Evolutionary conservation across 2,113 vertebrate genomes (phyloP), one percentile per base, ranked within the genome.

Genomic region (Nothoprocta perdicaria): DNA sequence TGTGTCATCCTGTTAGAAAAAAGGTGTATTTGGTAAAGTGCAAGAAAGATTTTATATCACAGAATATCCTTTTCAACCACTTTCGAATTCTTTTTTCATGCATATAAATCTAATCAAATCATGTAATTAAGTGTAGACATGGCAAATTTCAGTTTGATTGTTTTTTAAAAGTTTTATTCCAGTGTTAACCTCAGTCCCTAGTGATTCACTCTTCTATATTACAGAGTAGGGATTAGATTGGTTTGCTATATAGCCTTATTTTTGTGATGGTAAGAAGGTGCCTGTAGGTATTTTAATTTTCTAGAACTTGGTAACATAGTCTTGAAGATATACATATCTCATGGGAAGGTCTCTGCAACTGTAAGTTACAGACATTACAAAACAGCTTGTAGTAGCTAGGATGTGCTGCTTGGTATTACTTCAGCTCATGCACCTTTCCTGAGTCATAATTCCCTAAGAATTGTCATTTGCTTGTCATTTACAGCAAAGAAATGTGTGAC

Each of bases 401-500:
- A 62, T 18, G 7, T 38, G 3, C 27, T 86, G 24, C 29, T 85
- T 2, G 1, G 2, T 31, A 61, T 12, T 43, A 12, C 21, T 27
- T 1, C 11, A 22, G 9, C 27, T 29, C n/a, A 8, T 12, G 8
- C 7, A 14, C 5, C 29, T 43, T 43, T 31, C 27, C 19, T 57
- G 33, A 50, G 33, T 10, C 3, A 8, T n/a, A 16, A 6, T 14
- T 24, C 19, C 73, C 9, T 96, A 68, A 92, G 29, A 48, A 31
- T 17, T n/a, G n/a, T 63, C n/a, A 43, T 77, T n/a, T 22, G 5
- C 58, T 93, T 97, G 72, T 94, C 62, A 38, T 71, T 95, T 86
- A 26, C 89, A 99, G 99, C 94, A 97, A 97, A 93, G 99, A 99
- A 97, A 99, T 99, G 99, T 99, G 99, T 38, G 98, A 99, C 77